Conservation (phyloP, 2,113 vertebrate species). For the Ptilorrhoa leucosticta region DNA sequence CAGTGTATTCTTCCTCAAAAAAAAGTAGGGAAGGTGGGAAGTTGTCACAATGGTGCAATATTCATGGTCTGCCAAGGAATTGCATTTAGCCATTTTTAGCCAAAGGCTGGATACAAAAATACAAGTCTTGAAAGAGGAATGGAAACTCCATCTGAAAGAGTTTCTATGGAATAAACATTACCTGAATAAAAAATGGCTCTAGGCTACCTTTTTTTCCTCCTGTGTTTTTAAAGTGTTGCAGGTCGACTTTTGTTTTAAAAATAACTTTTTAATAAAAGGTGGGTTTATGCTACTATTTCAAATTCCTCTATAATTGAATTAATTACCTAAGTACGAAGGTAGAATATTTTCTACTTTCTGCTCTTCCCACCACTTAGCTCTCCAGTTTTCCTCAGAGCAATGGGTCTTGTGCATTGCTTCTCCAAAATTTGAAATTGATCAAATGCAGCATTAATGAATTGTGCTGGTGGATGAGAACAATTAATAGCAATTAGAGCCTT, state of each 20-base stretch:
- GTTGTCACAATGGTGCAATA: background rate
- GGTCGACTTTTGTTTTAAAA: background rate
- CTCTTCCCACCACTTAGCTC: background rate
- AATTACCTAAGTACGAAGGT: background rate
- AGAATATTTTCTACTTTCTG: background rate
- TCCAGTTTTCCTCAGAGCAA: background rate
- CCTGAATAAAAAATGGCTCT: background rate
- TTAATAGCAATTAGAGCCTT: background rate
- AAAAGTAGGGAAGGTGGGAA: background rate
- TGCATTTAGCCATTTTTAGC: background rate
- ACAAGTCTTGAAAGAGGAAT: background rate
- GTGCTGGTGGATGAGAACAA: background rate
- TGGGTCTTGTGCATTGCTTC: background rate
- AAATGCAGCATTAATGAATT: background rate
- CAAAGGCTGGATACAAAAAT: background rate
- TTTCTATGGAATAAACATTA: background rate
- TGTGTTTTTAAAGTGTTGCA: background rate
- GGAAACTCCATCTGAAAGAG: background rate
- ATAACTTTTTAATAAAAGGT: background rate
- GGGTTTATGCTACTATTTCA: background rate
- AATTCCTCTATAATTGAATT: background rate
- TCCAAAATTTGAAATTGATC: background rate
- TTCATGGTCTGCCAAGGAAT: background rate
- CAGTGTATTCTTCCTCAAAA: background rate
- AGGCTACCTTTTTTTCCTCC: background rate